Base-by-base conservation (phyloP, 2,888 invertebrate species). In the Phanerotoma sp. region DNA sequence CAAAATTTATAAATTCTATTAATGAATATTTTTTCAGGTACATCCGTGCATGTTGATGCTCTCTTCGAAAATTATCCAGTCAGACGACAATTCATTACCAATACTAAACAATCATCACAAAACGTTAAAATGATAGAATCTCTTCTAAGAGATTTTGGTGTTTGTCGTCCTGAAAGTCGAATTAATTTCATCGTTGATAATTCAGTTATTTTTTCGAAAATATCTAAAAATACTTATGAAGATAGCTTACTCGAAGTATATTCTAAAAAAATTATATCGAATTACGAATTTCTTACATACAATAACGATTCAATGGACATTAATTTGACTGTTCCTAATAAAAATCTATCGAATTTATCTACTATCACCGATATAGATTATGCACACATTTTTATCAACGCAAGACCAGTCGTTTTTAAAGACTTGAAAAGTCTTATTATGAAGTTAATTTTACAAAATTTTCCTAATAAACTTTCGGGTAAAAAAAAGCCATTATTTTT, bases 41-140 rank as follows among this genome's bases (percentile, higher is more conserved):
- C 85, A 9, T 79, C 79, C 5, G 73, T 85, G 1, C 70, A 73
- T 54, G 81, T 80, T 2, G 71, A 65, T 25, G 72, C 81, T 55
- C 66, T 85, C 38, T 85, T 85, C 66, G 79, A 79, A 63, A 79
- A 80, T 55, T 62, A 83, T 16, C 84, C 84, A 13, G 85, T 86
- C 0, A 73, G 85, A 13, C 78, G 79, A 58, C 82, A 84, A 67
- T 77, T 77, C 55, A 77, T 81, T 50, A 78, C 71, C 49, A 75
- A 77, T 20, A 65, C 69, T 2, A 80, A 77, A 53, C 77, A 75
- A 58, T 72, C 78, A 25, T 78, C 73, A 57, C 81, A 82, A 48
- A 82, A 83, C 56, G 60, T 84, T 21, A 83, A 80, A 66, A 77
- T 73, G 51, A 72, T 82, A 6, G 83, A 84, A 69, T 75, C 69